Evolutionary conservation across 2,113 vertebrate species (phyloP), one percentile per base, ranked within the genome.

Genomic region (Phylloscopus trochilus): DNA sequence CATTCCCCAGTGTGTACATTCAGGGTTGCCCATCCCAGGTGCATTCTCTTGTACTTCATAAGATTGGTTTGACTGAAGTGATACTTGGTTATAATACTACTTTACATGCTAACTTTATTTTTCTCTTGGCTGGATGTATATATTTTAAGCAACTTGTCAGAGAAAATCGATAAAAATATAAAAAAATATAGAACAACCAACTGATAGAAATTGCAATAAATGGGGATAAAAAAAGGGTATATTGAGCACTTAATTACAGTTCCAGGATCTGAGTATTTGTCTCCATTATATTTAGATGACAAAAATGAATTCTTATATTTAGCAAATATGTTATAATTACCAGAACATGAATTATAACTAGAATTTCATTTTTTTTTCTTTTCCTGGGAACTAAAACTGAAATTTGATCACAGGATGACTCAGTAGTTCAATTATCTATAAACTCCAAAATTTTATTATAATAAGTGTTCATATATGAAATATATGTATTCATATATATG

Each of bases 121-220:
- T 70, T 22, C 7, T 66, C 19, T 62, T 17, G 26, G 3, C 2
- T 69, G 10, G 10, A 43, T 9, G 11, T 55, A 55, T 1, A 0
- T 60, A n/a, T 84, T 55, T 66, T 44, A 88, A 53, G n/a, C 22
- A 58, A 70, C 5, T 3, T 69, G 4, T 24, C 31, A 83, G 37
- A 62, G 41, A 60, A 56, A 62, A 67, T 26, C 27, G 19, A 27
- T 56, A 76, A 73, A 41, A 41, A 41, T 41, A 41, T 41, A 39
- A 41, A 41, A 41, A 41, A 73, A 56, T 30, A 56, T 9, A 47
- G 9, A 80, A 69, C 63, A 73, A 2, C 0, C 6, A 76, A 51
- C 13, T 13, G 44, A 56, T 21, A 62, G 47, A 74, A 74, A 62
- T 43, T 18, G 11, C 5, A 85, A 23, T 44, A 52, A 55, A 35